phyloP scores from a whole-genome alignment of 1,140 invertebrate genomes.

The Euglossa dilemma region DNA sequence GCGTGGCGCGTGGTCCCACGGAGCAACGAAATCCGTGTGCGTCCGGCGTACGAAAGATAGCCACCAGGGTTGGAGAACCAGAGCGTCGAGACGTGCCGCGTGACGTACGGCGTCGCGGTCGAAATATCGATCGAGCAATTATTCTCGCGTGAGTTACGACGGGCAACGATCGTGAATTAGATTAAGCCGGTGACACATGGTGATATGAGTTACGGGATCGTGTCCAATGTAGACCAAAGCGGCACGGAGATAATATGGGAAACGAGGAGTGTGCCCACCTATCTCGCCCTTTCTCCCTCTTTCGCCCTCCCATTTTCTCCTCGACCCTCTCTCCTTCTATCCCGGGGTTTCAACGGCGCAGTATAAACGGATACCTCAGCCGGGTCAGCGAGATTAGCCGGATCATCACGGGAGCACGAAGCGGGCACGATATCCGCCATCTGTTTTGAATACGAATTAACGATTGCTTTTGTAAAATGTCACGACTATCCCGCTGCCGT shows the following conservation, averaged over 20 bases:
- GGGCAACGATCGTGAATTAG: conserved; percentile 78
- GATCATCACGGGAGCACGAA: conserved; percentile 57
- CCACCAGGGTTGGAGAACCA: conserved; percentile 10
- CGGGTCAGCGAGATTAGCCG: conserved; percentile 62
- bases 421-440: conserved; percentile 30
- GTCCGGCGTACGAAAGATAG: conserved; percentile 36
- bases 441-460: conserved; percentile 65
- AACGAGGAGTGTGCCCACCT: conserved; percentile 53
- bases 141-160: conserved; percentile 78
- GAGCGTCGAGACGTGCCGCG: conserved; percentile 27
- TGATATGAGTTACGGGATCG: conserved; percentile 77
- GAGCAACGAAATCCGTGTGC: background rate
- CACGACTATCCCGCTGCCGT: background rate
- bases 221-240: conserved; percentile 58
- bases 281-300: conserved; percentile 50
- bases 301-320: conserved; percentile 5
- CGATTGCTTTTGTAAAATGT: conserved; percentile 44
- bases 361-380: conserved; percentile 45
- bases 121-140: conserved; percentile 78
- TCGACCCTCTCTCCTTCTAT: background rate
- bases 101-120: conserved; percentile 51
- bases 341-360: background rate
- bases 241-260: conserved; percentile 63
- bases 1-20: background rate
- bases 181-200: conserved; percentile 78